A percentile compares a stretch with the other conserved stretches of the same genome.
phyloP scores from a whole-genome alignment of 2,797 vertebrate genomes.

The Melanotaenia maccullochi region DNA sequence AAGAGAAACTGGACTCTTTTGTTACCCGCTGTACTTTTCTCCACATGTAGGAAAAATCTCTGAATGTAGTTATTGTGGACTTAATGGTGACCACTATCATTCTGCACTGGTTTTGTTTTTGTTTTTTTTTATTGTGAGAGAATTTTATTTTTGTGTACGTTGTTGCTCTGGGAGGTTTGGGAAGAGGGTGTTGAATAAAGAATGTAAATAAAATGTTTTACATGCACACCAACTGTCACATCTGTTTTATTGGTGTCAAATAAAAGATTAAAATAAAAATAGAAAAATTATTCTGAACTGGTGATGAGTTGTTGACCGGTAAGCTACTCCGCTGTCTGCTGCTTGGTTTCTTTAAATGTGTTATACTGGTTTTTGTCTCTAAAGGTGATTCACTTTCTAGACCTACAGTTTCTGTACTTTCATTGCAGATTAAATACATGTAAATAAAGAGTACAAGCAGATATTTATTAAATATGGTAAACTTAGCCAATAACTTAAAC shows the following conservation, averaged over 20 bases:
- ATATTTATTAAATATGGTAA: too few species aligned
- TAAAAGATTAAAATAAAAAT: too few species aligned
- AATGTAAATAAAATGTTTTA: slow-evolving; percentile 64
- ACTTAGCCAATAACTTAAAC: too few species aligned
- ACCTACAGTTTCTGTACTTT: too few species aligned
- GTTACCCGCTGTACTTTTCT: slow-evolving; percentile 35
- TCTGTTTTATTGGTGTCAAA: slow-evolving; percentile 8
- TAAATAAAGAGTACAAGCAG: too few species aligned
- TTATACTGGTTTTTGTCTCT: not conserved
- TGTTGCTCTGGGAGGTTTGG: slow-evolving; percentile 67
- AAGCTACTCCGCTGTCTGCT: not conserved
- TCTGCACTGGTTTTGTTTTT: slow-evolving; percentile 72
- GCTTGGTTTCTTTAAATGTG: not conserved
- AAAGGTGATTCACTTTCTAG: too few species aligned
- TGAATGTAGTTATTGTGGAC: slow-evolving; percentile 80
- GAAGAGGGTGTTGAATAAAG: slow-evolving; percentile 80
- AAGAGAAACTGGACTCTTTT: slow-evolving; percentile 17
- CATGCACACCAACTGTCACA: not conserved
- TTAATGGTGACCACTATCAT: slow-evolving; percentile 70
- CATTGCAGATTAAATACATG: too few species aligned
- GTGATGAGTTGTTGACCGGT: not conserved
- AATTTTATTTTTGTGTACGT: slow-evolving; percentile 78
- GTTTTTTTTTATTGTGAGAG: slow-evolving; percentile 59
- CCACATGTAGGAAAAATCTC: slow-evolving; percentile 61
- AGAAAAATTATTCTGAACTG: not conserved